phyloP scores from a whole-genome alignment of 2,797 vertebrate genomes.

The Chrosomus eos region DNA sequence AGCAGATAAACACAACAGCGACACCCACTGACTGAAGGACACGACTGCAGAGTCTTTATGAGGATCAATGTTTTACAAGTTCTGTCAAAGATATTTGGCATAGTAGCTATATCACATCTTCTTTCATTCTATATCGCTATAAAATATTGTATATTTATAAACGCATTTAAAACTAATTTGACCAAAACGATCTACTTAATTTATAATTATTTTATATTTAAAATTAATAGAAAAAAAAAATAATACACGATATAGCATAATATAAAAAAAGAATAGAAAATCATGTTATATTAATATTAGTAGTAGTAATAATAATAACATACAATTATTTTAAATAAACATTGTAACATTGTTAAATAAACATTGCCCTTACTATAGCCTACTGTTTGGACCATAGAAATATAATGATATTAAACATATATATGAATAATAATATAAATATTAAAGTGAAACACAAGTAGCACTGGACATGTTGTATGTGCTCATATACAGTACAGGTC shows the following conservation, averaged over 20 bases:
- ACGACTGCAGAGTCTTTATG: not conserved
- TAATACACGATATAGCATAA: not conserved
- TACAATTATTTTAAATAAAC: too few species aligned
- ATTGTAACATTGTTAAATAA: too few species aligned
- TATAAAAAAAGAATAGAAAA: not conserved
- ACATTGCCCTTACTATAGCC: too few species aligned
- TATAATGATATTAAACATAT: too few species aligned
- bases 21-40: constrained; percentile 15
- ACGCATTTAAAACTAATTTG: not conserved
- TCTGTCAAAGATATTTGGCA: not conserved
- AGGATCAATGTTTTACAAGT: not conserved
- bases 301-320: too few species aligned
- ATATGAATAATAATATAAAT: too few species aligned
- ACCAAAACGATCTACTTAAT: not conserved
- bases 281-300: too few species aligned
- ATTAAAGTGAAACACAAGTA: too few species aligned
- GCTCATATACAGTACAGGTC: too few species aligned
- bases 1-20: not conserved
- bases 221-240: not conserved
- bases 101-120: not conserved
- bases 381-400: too few species aligned
- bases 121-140: not conserved
- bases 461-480: too few species aligned
- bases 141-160: not conserved
- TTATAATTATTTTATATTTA: not conserved